phyloP scores from a whole-genome alignment of 2,797 vertebrate genomes.

The Sarcoramphus papa region DNA sequence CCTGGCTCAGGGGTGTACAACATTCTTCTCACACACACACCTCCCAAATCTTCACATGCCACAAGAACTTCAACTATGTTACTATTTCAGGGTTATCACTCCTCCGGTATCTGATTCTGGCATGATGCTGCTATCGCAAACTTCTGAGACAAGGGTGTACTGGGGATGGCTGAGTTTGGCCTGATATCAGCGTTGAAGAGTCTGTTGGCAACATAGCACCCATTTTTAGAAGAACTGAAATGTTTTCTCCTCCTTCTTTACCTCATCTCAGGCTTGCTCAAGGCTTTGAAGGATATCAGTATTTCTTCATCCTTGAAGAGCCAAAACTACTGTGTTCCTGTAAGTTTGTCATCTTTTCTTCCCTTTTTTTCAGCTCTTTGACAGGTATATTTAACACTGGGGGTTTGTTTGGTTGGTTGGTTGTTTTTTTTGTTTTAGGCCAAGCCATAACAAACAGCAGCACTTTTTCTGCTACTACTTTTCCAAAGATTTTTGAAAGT shows the following conservation, averaged over 20 bases:
- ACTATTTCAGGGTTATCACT: slow-evolving; percentile 7
- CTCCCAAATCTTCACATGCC: neutral
- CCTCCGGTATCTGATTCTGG: neutral
- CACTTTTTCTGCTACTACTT: neutral
- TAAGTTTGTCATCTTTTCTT: neutral
- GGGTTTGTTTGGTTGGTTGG: rapidly evolving
- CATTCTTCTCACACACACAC: neutral
- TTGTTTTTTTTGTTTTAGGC: neutral
- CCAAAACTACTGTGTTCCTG: neutral
- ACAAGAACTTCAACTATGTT: slow-evolving; percentile 1
- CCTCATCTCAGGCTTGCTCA: neutral
- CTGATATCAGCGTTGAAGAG: neutral
- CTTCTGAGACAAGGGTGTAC: neutral
- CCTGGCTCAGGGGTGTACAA: neutral
- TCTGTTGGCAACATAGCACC: neutral
- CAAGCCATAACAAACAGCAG: neutral
- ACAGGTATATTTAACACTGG: neutral
- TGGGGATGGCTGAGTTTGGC: neutral
- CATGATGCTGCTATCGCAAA: neutral
- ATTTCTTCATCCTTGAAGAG: neutral
- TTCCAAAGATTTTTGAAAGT: neutral
- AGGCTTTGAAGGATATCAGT: neutral
- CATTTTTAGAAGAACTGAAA: neutral
- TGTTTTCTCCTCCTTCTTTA: neutral
- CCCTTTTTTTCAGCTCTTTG: neutral